phyloP scores from a whole-genome alignment of 2,888 invertebrate species.

The Slavum lentiscoides region DNA sequence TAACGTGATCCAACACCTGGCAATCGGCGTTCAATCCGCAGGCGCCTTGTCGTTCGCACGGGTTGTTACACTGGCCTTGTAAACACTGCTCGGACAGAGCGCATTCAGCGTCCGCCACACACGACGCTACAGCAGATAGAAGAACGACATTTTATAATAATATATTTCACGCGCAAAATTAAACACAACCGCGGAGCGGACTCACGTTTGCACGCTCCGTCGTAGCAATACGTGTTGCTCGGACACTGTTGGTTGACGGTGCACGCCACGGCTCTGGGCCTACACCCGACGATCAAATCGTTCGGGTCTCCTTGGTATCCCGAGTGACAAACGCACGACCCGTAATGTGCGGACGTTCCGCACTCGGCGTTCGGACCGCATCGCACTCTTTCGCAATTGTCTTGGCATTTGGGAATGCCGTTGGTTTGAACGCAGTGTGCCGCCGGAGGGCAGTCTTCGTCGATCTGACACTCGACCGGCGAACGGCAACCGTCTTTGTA shows the following conservation, averaged over 20 bases:
- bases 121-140: constrained; percentile 66
- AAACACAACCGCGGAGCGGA: constrained; percentile 55
- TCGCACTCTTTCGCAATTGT: constrained; percentile 71
- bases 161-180: not conserved
- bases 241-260: constrained; percentile 74
- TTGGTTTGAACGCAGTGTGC: constrained; percentile 76
- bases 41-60: constrained; percentile 74
- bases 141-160: no score
- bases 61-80: constrained; percentile 79
- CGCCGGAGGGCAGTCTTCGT: constrained; percentile 78
- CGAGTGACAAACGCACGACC: constrained; percentile 75
- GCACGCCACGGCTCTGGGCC: constrained; percentile 75
- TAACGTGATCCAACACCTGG: constrained; percentile 70
- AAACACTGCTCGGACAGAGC: constrained; percentile 76
- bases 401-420: constrained; percentile 78
- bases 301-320: constrained; percentile 79
- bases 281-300: constrained; percentile 72
- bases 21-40: constrained; percentile 87
- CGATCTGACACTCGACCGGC: constrained; percentile 78
- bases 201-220: constrained; percentile 79
- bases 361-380: constrained; percentile 88
- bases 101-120: constrained; percentile 79
- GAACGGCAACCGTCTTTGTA: constrained; percentile 80
- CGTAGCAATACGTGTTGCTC: constrained; percentile 79
- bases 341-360: constrained; percentile 73